Conservation (phyloP, 2,113 vertebrate genomes). For the Cryptomyrus ogoouensis region DNA sequence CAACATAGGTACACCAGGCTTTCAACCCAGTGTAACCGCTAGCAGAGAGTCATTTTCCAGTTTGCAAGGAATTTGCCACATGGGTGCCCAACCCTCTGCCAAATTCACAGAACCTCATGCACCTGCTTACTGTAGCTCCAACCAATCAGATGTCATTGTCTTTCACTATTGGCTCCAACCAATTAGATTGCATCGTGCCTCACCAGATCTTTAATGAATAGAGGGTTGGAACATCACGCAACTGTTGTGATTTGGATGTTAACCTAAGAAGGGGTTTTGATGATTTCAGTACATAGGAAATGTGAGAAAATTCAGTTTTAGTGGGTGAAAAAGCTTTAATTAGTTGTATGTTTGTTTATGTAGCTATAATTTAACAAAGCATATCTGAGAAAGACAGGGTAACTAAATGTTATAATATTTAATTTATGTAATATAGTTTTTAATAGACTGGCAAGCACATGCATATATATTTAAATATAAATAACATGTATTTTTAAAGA, state of each 20-base stretch:
- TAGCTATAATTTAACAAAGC: conserved; percentile 5
- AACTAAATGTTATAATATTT: background rate
- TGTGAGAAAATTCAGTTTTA: background rate
- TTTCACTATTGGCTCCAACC: background rate
- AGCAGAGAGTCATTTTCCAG: background rate
- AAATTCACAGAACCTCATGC: background rate
- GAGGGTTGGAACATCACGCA: background rate
- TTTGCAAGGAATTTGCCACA: background rate
- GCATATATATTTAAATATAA: background rate
- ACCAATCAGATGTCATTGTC: background rate
- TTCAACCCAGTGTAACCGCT: background rate
- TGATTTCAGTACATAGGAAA: background rate
- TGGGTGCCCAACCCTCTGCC: background rate
- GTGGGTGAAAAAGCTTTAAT: background rate
- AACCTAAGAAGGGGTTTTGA: background rate
- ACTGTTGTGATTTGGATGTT: background rate
- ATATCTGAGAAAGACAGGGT: background rate
- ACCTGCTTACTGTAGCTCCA: background rate
- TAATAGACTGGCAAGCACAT: background rate
- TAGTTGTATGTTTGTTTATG: background rate
- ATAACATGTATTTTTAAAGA: background rate
- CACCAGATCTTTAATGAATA: background rate
- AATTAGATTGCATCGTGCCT: background rate
- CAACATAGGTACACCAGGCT: background rate
- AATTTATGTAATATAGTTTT: conserved; percentile 3